Base-by-base conservation (phyloP, 2,888 invertebrate genomes). In the Blastobasis lacticolella region DNA sequence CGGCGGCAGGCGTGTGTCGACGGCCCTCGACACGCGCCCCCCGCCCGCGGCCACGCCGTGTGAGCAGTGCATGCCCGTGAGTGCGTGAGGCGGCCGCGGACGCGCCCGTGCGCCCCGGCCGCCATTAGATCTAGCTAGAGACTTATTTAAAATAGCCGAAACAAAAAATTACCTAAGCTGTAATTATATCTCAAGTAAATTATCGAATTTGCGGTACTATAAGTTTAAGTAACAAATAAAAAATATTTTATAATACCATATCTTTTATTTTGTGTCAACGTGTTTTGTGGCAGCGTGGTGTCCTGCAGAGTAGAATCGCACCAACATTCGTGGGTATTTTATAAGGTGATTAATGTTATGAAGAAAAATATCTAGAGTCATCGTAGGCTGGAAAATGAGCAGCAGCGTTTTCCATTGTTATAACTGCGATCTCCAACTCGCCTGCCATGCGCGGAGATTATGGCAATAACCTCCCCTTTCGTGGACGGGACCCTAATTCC, bases 141-240 rank as follows among this genome's bases (percentile, higher is more conserved):
- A 87, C 84, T 77, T 85, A 85, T 83, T 83, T 82, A 83, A 85
- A 54, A 78, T 81, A 81, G 78, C 77, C 69, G 70, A 75, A 75
- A 69, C 70, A 71, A 77, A 75, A 71, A 83, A 83, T 82, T 80
- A 81, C 76, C 73, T 78, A 71, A 65, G 78, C 78, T 85, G 86
- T 87, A 87, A 85, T 86, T 84, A 82, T 75, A 73, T 79, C 72
- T 77, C 75, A 75, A 82, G 71, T 87, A 85, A 88, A 83, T 86
- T 84, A 88, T 83, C 83, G 84, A 87, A 85, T 85, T 85, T 82
- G 80, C 72, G 83, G 80, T 87, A 83, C 77, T 82, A 72, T 86
- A 85, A 84, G 78, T 84, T 82, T 81, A 71, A 65, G 69, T 50
- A 51, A 46, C 48, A 53, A 55, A 52, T 78, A 78, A 81, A 82